Percentiles rank a stretch among this genome's conserved stretches.
Evolutionary conservation across 2,888 invertebrate species (phyloP).

Genomic region (Tetanocera ferruginea): DNA sequence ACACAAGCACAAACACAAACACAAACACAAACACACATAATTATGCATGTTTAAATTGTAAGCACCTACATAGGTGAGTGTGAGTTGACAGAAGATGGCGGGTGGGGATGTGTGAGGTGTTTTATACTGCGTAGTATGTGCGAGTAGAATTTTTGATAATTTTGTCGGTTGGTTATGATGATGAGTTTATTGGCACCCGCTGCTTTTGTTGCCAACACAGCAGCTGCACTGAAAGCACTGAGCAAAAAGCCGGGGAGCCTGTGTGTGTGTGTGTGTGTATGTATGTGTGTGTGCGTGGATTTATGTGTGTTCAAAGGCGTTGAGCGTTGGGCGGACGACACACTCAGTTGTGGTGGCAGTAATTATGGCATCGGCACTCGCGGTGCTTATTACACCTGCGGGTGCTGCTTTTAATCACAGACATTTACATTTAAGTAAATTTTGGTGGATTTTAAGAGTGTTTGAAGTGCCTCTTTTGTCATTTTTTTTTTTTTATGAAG

Average conservation of each 20-base stretch:
- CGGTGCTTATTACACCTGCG: conserved; percentile 26
- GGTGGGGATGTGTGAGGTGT: neutral
- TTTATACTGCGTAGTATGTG: neutral
- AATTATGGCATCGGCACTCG: conserved; percentile 16
- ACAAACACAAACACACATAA: neutral
- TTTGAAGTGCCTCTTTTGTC: conserved; percentile 22
- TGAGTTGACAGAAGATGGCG: neutral
- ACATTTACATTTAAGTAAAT: conserved; percentile 17
- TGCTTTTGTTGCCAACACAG: conserved; percentile 44
- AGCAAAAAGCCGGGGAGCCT: too few species aligned
- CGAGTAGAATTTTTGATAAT: conserved; percentile 34
- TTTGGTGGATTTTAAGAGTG: conserved; percentile 10
- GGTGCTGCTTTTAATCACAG: conserved; percentile 30
- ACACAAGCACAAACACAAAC: neutral
- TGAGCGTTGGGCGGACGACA: neutral
- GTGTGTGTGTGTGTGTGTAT: neutral
- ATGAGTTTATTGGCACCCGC: conserved; percentile 49
- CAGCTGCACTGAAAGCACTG: neutral
- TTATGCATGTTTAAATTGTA: neutral
- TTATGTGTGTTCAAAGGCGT: neutral
- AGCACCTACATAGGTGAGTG: neutral
- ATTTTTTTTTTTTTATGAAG: neutral
- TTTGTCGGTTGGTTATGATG: conserved; percentile 46
- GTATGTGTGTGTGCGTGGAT: neutral
- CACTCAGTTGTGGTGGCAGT: neutral